Conservation (phyloP, 1,140 invertebrate species). For the Holotrichia oblita region DNA sequence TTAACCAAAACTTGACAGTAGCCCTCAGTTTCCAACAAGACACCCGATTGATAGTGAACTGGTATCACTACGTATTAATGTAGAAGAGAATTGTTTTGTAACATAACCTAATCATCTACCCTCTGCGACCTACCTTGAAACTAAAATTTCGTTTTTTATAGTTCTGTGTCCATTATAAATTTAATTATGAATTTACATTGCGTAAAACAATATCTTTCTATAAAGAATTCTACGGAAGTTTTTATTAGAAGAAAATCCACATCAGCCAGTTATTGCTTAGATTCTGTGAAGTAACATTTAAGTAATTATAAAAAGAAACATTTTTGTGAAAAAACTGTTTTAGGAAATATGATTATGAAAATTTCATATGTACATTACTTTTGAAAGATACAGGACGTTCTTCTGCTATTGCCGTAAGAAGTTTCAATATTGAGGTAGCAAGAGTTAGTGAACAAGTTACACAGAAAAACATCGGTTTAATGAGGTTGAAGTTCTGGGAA, state of each 20-base stretch:
- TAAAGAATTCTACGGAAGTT: background rate
- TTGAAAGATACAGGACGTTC: slow-evolving; percentile 71
- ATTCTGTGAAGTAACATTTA: slow-evolving; percentile 65
- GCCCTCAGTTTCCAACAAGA: too few species aligned
- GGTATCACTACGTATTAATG: too few species aligned
- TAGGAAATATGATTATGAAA: slow-evolving; percentile 91
- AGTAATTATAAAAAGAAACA: background rate
- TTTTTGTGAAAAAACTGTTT: too few species aligned
- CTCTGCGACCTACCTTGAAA: too few species aligned
- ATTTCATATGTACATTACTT: slow-evolving; percentile 83
- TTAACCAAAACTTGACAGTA: too few species aligned
- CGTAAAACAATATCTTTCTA: background rate
- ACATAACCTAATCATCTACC: too few species aligned
- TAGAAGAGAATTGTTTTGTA: too few species aligned
- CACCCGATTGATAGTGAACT: too few species aligned
- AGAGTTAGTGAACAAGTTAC: slow-evolving; percentile 77
- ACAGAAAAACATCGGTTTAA: slow-evolving; percentile 77
- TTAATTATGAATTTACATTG: background rate
- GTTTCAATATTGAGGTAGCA: slow-evolving; percentile 90
- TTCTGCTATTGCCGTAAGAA: slow-evolving; percentile 81
- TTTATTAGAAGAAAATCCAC: slow-evolving; percentile 39
- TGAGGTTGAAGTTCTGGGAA: slow-evolving; percentile 90
- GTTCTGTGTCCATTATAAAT: too few species aligned
- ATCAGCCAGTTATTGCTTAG: slow-evolving; percentile 66
- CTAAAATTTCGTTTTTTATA: too few species aligned